These are phyloP conservation scores for Ips typographus DNA, from an alignment of 1,140 invertebrate species.

Conservation along the genomic window DNA sequence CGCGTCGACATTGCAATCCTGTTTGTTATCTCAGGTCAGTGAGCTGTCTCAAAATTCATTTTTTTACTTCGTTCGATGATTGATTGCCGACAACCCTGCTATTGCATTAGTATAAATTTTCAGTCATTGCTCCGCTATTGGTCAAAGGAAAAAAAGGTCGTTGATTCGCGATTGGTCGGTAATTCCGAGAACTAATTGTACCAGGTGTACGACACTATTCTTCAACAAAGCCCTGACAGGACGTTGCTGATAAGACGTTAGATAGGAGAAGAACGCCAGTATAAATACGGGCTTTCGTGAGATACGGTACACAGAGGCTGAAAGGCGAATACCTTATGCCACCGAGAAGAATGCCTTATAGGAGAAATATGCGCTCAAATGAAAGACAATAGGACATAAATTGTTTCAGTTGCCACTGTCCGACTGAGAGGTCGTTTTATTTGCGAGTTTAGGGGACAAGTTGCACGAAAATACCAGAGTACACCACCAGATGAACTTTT, in stretches of 20 bases:
- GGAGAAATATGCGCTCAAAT: constrained; percentile 51
- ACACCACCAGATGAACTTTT: background rate
- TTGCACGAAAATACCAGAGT: constrained; percentile 12
- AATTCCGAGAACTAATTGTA: constrained; percentile 26
- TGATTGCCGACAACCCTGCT: background rate
- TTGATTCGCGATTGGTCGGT: background rate
- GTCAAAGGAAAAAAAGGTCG: background rate
- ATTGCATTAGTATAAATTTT: too few relatives aligned
- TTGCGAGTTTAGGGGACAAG: constrained; percentile 16
- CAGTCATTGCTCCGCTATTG: background rate
- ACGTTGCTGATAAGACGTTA: constrained; percentile 26
- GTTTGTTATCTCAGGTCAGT: constrained; percentile 23
- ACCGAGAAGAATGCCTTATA: constrained; percentile 43
- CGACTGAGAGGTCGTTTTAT: constrained; percentile 22
- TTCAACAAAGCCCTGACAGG: constrained; percentile 18
- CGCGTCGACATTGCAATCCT: constrained; percentile 13
- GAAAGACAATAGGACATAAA: constrained; percentile 54
- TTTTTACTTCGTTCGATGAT: background rate
- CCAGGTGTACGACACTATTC: constrained; percentile 22
- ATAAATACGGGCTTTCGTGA: constrained; percentile 28
- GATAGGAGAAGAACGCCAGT: constrained; percentile 25
- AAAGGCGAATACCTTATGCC: constrained; percentile 31
- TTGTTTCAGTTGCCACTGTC: constrained; percentile 37
- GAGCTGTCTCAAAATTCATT: constrained; percentile 13
- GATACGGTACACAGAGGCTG: constrained; percentile 28